Conservation (phyloP, 2,797 vertebrate species). For the Crenichthys baileyi region DNA sequence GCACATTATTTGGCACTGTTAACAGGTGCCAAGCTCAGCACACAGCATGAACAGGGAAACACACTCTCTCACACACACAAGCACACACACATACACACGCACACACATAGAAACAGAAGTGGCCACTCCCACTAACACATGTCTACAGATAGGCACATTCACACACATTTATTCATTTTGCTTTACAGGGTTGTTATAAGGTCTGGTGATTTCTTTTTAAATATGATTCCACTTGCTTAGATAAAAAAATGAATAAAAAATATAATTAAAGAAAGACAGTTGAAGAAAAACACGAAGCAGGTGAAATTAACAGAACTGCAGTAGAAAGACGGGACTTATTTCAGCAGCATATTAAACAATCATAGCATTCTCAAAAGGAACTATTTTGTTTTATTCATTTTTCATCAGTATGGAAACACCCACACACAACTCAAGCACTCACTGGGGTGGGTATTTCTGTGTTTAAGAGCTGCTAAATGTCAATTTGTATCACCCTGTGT, state of each 20-base stretch:
- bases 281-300: background rate
- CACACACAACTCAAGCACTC: background rate
- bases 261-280: background rate
- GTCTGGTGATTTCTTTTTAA: constrained; percentile 38
- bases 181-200: constrained; percentile 22
- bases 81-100: constrained; percentile 3
- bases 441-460: background rate
- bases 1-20: constrained; percentile 99
- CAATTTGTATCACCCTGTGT: background rate
- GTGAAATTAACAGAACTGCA: background rate
- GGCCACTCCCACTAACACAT: constrained; percentile 6
- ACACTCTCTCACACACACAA: constrained; percentile 24
- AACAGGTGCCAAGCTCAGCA: constrained; percentile 88
- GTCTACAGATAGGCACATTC: background rate
- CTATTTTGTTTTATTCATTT: background rate
- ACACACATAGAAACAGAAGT: background rate
- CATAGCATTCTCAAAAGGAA: background rate
- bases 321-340: background rate
- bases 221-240: constrained; percentile 78
- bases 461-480: background rate
- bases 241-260: constrained; percentile 24
- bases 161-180: constrained; percentile 6
- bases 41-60: constrained; percentile 59
- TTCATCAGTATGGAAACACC: background rate
- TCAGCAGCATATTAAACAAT: background rate